Percentiles rank a stretch among this genome's conserved stretches.
Conservation (phyloP, 2,113 vertebrate species). For the Sceloporus undulatus region DNA sequence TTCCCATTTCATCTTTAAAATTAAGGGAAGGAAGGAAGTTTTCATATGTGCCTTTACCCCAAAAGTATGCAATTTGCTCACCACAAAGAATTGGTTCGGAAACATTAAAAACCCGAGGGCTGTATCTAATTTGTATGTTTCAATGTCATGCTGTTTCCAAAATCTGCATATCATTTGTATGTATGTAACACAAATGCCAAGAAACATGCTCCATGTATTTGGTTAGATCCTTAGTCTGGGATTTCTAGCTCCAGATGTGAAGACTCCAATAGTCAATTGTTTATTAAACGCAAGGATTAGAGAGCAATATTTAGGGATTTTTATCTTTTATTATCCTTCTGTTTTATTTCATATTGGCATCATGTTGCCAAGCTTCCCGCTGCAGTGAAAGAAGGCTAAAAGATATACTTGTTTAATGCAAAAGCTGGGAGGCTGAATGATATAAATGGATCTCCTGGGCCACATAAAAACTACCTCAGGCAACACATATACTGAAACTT, state of each 20-base stretch:
- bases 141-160: slow-evolving; percentile 6
- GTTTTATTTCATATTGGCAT: neutral
- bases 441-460: slow-evolving; percentile 23
- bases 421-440: neutral
- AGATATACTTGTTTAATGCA: slow-evolving; percentile 14
- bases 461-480: neutral
- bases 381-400: neutral
- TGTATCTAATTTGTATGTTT: neutral
- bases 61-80: neutral
- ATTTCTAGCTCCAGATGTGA: neutral
- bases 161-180: neutral
- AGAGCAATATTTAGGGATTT: neutral
- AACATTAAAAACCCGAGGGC: neutral
- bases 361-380: neutral
- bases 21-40: neutral
- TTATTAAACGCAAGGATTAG: too few relatives aligned
- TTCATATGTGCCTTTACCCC: neutral
- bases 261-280: neutral
- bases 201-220: neutral
- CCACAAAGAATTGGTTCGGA: neutral
- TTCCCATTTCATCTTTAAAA: neutral
- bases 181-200: neutral
- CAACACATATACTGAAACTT: neutral
- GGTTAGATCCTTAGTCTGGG: neutral
- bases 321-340: neutral